Base-by-base conservation (phyloP, 1,140 invertebrate genomes). In the Branchinecta lindahli region DNA sequence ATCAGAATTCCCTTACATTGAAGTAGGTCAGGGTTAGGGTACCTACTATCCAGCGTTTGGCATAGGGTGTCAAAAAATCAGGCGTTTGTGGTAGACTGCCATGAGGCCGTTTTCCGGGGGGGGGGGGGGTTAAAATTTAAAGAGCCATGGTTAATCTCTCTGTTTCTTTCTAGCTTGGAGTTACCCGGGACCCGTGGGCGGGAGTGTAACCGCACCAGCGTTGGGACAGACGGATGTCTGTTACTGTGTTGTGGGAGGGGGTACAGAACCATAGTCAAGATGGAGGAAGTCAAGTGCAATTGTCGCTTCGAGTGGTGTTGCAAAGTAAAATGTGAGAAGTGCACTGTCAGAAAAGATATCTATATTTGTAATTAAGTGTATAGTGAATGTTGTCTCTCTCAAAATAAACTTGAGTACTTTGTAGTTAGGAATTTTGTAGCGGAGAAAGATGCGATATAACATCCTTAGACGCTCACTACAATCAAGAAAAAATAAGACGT, bases 291-390 rank as follows among this genome's bases (percentile, higher is more conserved):
- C 78, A 92, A 94, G 79, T 96, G 93, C 81, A 87, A 90, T 74
- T 96, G 94, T 79, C 85, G 88, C 74, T 95, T 96, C 77, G 88
- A 92, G 47, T 95, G 92, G 92, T 96, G 93, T 81, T 96, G 92
- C 79, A 83, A 87, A 71, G 90, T 96, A 0, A 84, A 89, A 73
- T 96, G 93, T 81, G 88, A 93, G 75, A 83, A 87, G 66, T 95
- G 93, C 77, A 84, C 84, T 69, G 87, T 86, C 73, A 86, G 85
- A 75, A 83, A 85, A 72, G 89, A 92, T 75, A 87, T 91, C 75
- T 88, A 92, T 77, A 85, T 90, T 74, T 94, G 91, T 80, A 94
- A 94, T 80, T 93, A 82, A 83, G 68, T 33, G 52, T 61, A 61
- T 15, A 61, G 18, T 61, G 18, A 12, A 15, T 15, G 18, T 20